Evolutionary conservation across 2,888 invertebrate species (phyloP).

Genomic region (Hemicrepidius hirtus): DNA sequence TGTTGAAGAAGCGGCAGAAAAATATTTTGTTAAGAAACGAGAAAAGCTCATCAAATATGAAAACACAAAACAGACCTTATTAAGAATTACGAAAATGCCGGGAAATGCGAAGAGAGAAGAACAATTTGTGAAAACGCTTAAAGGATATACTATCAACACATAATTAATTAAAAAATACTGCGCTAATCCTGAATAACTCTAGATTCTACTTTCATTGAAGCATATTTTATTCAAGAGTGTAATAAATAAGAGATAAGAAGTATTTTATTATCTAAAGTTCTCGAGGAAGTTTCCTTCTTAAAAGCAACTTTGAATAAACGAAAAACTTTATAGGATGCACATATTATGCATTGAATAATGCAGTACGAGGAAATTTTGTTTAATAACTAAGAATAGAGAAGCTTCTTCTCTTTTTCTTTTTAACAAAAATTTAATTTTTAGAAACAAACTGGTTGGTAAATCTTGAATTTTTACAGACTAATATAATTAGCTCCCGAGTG

Average conservation of each 20-base stretch:
- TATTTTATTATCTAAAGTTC: constrained; percentile 10
- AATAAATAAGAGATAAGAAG: not conserved
- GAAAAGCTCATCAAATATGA: constrained; percentile 15
- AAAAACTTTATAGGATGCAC: no score
- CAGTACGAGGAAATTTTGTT: no score
- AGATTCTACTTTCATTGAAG: not conserved
- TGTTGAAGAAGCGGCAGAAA: not conserved
- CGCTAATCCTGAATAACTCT: not conserved
- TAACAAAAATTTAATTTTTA: no score
- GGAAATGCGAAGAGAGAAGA: not conserved
- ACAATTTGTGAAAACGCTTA: not conserved
- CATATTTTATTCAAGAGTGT: not conserved
- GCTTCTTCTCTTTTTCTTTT: no score
- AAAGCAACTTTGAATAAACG: no score
- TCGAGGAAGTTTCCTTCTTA: not conserved
- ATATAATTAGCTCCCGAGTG: no score
- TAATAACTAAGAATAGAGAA: no score
- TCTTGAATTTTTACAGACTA: no score
- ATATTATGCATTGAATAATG: no score
- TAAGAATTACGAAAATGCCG: not conserved
- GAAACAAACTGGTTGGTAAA: no score
- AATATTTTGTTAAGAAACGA: not conserved
- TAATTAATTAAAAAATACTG: constrained; percentile 12
- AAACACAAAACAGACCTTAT: constrained; percentile 12
- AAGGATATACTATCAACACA: constrained; percentile 5